phyloP scores from a whole-genome alignment of 2,888 invertebrate genomes.

The Zaprionus bogoriensis region DNA sequence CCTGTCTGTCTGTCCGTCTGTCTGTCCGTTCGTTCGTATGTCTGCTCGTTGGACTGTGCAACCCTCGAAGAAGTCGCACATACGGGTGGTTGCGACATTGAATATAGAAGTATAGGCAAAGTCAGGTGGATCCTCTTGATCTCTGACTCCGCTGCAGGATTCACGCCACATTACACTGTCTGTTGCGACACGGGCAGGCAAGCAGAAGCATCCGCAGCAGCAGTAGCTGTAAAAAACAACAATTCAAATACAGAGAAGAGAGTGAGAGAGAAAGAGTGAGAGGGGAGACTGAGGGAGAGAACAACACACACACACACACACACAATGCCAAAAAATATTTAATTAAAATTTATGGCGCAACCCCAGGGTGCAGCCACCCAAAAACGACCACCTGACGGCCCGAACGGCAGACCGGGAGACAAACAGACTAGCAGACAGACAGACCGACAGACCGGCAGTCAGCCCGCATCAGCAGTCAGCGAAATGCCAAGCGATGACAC shows the following conservation, averaged over 20 bases:
- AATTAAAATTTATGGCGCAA: constrained; percentile 75
- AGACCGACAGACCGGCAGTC: neutral
- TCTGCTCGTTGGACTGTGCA: constrained; percentile 10
- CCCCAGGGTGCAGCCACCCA: constrained; percentile 54
- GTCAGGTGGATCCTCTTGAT: constrained; percentile 50
- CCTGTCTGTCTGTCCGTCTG: constrained; percentile 6
- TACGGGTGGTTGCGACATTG: constrained; percentile 59
- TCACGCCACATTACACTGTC: constrained; percentile 47
- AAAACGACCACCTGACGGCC: constrained; percentile 41
- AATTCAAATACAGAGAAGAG: no score
- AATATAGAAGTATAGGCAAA: constrained; percentile 53
- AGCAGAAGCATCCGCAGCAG: no score
- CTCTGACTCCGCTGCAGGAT: constrained; percentile 42
- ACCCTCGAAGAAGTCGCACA: constrained; percentile 31
- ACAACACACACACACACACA: no score
- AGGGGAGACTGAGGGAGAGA: neutral
- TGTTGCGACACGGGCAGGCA: no score
- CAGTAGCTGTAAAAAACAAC: neutral
- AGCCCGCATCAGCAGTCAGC: constrained; percentile 40
- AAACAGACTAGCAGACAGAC: neutral
- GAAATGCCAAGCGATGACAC: constrained; percentile 59
- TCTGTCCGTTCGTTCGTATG: constrained; percentile 1
- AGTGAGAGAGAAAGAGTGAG: constrained; percentile 22
- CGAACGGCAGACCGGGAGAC: neutral
- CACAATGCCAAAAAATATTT: constrained; percentile 64